phyloP scores from a whole-genome alignment of 2,797 vertebrate genomes.

The Decapterus maruadsi region DNA sequence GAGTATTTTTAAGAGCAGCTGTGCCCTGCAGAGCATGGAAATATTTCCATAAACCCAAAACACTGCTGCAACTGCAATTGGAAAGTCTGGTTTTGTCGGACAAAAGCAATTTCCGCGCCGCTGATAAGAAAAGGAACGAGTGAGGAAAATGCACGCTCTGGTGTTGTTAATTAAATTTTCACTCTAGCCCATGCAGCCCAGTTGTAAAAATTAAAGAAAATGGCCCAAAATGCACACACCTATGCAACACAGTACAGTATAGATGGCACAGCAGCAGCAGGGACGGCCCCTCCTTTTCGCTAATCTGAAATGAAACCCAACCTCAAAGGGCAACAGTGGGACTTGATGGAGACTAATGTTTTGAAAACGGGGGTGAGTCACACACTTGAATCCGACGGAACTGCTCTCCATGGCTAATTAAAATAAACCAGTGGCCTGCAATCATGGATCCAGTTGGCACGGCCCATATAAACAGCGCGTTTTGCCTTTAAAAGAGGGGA shows the following conservation, averaged over 20 bases:
- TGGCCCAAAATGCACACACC: neutral
- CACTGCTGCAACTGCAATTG: constrained; percentile 8
- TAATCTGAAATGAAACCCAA: constrained; percentile 72
- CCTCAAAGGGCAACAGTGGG: constrained; percentile 70
- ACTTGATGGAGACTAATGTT: constrained; percentile 73
- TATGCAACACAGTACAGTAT: neutral
- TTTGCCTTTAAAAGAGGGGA: constrained; percentile 55
- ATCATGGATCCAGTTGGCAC: constrained; percentile 74
- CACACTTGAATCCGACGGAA: constrained; percentile 75
- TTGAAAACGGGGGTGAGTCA: constrained; percentile 75
- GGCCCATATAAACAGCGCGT: constrained; percentile 68
- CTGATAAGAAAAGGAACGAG: constrained; percentile 9
- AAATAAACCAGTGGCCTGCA: constrained; percentile 74
- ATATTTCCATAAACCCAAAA: constrained; percentile 1
- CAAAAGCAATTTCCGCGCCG: constrained; percentile 33
- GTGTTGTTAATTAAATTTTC: constrained; percentile 49
- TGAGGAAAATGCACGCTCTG: constrained; percentile 13
- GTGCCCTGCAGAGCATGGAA: neutral
- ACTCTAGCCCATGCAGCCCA: neutral
- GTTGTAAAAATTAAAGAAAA: neutral
- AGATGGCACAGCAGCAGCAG: constrained; percentile 20
- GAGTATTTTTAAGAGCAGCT: constrained; percentile 1
- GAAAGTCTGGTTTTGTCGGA: constrained; percentile 28
- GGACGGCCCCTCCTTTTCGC: constrained; percentile 29
- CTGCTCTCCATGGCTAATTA: constrained; percentile 79